Evolutionary conservation across 2,888 invertebrate species (phyloP), one percentile per base, ranked within the genome.

Genomic region (Amphipoea oculea): DNA sequence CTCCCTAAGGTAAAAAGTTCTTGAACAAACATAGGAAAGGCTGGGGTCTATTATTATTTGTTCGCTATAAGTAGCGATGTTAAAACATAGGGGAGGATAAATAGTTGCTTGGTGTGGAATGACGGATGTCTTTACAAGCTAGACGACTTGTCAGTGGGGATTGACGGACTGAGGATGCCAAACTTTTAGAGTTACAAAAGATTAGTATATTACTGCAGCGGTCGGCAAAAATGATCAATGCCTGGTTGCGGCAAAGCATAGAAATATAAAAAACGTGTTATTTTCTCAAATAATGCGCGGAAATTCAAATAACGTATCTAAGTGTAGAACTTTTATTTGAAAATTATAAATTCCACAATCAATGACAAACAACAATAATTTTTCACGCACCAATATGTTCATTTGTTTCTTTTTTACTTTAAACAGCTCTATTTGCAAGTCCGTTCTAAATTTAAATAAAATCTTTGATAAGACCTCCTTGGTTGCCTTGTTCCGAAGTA

Each of bases 101-200:
- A 94, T 94, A 89, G 93, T 91, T 88, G 88, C 86, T 81, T 90
- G 91, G 95, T 93, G 95, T 92, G 87, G 96, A 95, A 96, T 96
- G 96, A 97, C 95, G 94, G 95, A 97, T 96, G 95, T 94, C 95
- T 96, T 96, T 96, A 96, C 96, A 96, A 95, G 96, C 93, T 92
- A 92, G 92, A 92, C 86, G 89, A 93, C 93, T 92, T 96, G 96
- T 96, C 95, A 95, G 91, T 92, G 83, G 89, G 89, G 93, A 91
- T 93, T 91, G 92, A 80, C 74, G 79, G 66, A 66, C 84, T 76
- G 75, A 65, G 92, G 45, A 89, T 91, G 90, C 90, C 94, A 96
- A 96, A 94, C 78, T 91, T 90, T 88, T 57, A 48, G 9, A n/a
- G 11, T 2, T 3, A 20, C 20, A 29, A 42, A 54, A 57, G 11